Conservation (phyloP, 2,113 vertebrate species). For the Stomatorhinus ivindoensis region DNA sequence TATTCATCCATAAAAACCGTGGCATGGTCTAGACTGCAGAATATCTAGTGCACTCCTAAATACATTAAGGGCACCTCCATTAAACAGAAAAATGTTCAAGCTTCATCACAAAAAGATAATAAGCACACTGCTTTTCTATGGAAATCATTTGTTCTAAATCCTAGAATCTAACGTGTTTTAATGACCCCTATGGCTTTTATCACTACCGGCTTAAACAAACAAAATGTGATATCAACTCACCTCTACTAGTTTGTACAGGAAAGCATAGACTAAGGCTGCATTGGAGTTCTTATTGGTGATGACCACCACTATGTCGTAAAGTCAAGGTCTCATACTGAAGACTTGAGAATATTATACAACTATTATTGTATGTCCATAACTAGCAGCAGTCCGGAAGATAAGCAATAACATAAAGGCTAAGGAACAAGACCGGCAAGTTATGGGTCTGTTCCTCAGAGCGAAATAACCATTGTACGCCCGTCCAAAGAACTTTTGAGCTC, state of each 20-base stretch:
- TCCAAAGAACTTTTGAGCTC: not conserved
- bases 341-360: not conserved
- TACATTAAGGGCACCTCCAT: not conserved
- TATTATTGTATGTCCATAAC: not conserved
- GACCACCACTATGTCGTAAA: conserved; percentile 71
- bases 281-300: conserved; percentile 86
- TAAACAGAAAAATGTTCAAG: not conserved
- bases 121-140: not conserved
- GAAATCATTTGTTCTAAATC: not conserved
- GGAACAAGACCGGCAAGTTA: not conserved
- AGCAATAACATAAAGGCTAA: not conserved
- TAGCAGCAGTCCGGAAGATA: not conserved
- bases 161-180: not conserved
- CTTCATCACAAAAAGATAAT: not conserved
- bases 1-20: not conserved
- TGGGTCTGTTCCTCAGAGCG: not conserved
- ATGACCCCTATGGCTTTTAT: not conserved
- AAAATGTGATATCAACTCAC: conserved; percentile 48
- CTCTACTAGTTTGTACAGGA: conserved; percentile 89
- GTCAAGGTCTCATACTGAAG: conserved; percentile 54
- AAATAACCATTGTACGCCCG: not conserved
- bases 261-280: conserved; percentile 79
- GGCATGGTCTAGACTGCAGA: not conserved
- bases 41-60: not conserved
- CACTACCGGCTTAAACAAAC: not conserved